Conservation (phyloP, 2,888 invertebrate species). For the Xanthia togata region DNA sequence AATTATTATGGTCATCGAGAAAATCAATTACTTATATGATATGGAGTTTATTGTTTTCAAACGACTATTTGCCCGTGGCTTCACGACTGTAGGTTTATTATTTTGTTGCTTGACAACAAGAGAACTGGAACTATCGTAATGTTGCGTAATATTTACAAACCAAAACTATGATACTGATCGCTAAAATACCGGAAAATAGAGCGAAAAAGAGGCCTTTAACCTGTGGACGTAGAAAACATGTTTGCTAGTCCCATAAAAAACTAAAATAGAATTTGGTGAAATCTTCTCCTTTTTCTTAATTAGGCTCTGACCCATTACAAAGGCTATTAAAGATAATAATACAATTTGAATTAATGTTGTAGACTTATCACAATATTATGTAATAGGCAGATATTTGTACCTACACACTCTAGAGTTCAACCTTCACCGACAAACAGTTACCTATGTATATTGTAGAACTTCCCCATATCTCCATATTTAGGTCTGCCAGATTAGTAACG, state of each 20-base stretch:
- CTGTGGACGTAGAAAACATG: not conserved
- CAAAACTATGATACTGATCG: not conserved
- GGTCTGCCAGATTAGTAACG: not conserved
- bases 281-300: not conserved
- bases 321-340: not conserved
- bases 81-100: not conserved
- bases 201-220: no score
- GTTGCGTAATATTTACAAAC: constrained; percentile 11
- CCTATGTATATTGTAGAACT: not conserved
- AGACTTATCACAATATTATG: not conserved
- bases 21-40: not conserved
- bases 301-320: not conserved
- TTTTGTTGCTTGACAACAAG: not conserved
- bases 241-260: not conserved
- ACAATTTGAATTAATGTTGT: not conserved
- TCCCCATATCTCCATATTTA: no score
- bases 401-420: not conserved
- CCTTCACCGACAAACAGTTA: not conserved
- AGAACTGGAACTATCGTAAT: constrained; percentile 1
- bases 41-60: not conserved
- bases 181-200: no score
- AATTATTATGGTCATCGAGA: not conserved
- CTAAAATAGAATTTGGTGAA: not conserved
- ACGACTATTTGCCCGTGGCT: not conserved
- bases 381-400: not conserved